These are phyloP conservation scores for Seriola quinqueradiata DNA, from an alignment of 2,113 vertebrate genomes.

Conservation along the genomic window DNA sequence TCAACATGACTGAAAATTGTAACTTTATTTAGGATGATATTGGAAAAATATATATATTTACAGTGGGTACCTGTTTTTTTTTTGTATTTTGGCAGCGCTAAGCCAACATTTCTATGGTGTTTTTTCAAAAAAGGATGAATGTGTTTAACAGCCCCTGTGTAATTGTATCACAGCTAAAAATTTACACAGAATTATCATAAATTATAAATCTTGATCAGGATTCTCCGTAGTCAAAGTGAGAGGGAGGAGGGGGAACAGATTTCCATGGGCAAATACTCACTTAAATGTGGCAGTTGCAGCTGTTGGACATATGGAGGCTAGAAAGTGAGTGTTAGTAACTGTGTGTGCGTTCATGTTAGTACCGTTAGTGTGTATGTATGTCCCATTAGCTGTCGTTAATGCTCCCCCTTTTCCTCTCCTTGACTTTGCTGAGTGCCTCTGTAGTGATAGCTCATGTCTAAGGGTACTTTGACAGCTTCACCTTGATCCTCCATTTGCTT, in stretches of 20 bases:
- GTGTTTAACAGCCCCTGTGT: no score
- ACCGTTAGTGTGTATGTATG: not conserved
- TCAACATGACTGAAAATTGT: no score
- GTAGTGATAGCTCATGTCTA: not conserved
- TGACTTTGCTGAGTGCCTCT: conserved; percentile 43
- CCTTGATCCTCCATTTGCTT: conserved; percentile 43
- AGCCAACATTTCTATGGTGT: not conserved
- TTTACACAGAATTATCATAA: not conserved
- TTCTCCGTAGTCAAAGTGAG: not conserved
- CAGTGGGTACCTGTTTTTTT: no score
- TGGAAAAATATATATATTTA: no score
- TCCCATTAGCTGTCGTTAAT: conserved; percentile 49
- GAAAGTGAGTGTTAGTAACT: conserved; percentile 20
- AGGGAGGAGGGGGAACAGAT: conserved; percentile 19
- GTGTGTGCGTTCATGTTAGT: conserved; percentile 30
- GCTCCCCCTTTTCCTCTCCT: conserved; percentile 18
- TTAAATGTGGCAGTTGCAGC: conserved; percentile 42
- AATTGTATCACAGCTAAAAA: not conserved
- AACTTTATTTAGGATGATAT: no score
- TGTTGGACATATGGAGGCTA: conserved; percentile 37
- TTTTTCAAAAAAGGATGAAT: no score
- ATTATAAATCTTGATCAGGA: not conserved
- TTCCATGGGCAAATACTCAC: conserved; percentile 23
- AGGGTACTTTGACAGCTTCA: conserved; percentile 17
- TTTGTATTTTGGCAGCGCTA: no score